A percentile compares a stretch with the other conserved stretches of the same genome.
Conservation (phyloP, 2,113 vertebrate species). For the Tachysurus vachellii region DNA sequence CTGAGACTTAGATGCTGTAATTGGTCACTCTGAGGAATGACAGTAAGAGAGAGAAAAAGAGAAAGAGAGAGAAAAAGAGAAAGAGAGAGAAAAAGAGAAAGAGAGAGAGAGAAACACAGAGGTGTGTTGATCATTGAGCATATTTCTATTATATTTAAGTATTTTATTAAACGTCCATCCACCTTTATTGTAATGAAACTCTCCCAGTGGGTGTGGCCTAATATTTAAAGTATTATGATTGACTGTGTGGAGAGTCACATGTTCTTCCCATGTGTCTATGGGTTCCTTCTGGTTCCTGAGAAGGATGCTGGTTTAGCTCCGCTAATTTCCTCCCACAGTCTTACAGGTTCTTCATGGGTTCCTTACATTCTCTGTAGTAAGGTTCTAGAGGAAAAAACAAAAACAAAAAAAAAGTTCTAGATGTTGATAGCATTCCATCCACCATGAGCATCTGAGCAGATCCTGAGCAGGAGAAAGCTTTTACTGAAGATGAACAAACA, state of each 20-base stretch:
- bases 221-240: too few relatives aligned
- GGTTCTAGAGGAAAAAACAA: neutral
- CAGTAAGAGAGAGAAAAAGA: neutral
- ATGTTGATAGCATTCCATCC: neutral
- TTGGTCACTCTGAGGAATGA: conserved; percentile 33
- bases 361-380: neutral
- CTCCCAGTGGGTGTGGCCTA: neutral
- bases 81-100: conserved; percentile 14
- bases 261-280: too few relatives aligned
- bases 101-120: conserved; percentile 16
- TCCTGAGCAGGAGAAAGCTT: neutral
- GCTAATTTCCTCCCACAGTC: neutral
- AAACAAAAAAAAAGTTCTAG: neutral
- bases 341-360: neutral
- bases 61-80: conserved; percentile 13
- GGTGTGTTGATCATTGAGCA: neutral
- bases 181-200: neutral
- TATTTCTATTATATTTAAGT: neutral
- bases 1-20: conserved; percentile 42
- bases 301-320: neutral
- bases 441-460: neutral
- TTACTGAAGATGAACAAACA: neutral
- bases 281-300: neutral
- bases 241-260: neutral
- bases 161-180: neutral